Base-by-base conservation (phyloP, 2,113 vertebrate genomes). In the Zosterops borbonicus region DNA sequence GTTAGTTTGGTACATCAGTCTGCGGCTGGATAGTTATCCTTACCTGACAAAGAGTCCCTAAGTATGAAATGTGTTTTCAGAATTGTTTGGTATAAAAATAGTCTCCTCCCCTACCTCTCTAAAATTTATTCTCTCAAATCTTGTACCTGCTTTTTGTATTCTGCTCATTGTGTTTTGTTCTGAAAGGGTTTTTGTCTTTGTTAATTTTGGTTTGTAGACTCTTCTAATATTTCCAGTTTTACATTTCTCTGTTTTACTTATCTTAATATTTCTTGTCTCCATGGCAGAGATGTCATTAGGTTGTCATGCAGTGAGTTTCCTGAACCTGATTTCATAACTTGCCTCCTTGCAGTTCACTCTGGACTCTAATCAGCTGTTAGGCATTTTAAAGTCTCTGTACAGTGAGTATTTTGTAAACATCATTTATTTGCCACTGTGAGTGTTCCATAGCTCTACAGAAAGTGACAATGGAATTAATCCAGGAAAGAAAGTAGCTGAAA, bases 361-460 rank as follows among this genome's bases (percentile, higher is more conserved):
- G 62, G 64, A 56, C 58, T 64, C 55, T 86, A 47, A 84, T 67
- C 67, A 64, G 77, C 58, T 88, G 19, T 28, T 75, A 77, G 73
- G 44, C 67, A 17, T 95, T 96, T 94, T 82, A 49, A 87, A 86
- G 92, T 82, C 75, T 68, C 73, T 89, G 56, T 86, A 69, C 81
- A 79, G 79, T 55, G 80, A 60, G 22, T 87, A 56, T 90, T 90
- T 77, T 77, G 91, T 94, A 96, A 90, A 96, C 81, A 95, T 77
- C 65, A 88, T 96, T 93, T 96, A 74, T 96, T 94, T 96, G 75
- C 79, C 62, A 42, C 92, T 76, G 12, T 74, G 81, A 93, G 63
- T 82, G 88, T 94, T 94, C 65, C 91, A 73, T 37, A 76, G 75
- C 78, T 84, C 35, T 89, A 80, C 74, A 80, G 31, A 71, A 60